phyloP scores from a whole-genome alignment of 2,113 vertebrate genomes.

The Vanacampus margaritifer region DNA sequence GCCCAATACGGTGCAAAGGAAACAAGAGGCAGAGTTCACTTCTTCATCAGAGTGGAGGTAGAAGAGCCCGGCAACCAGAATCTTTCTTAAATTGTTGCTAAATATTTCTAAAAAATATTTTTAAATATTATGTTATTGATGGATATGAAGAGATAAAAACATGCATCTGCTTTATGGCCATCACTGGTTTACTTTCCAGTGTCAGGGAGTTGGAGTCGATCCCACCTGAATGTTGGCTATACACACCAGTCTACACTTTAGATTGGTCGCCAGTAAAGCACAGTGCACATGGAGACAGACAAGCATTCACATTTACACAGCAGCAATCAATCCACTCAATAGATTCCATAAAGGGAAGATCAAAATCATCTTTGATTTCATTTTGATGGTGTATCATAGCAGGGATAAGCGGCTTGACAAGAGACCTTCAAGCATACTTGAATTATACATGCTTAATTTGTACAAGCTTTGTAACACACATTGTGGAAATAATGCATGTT shows the following conservation, averaged over 20 bases:
- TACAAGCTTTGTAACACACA: neutral
- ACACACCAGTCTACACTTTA: neutral
- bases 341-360: neutral
- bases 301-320: neutral
- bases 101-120: neutral
- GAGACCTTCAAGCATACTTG: neutral
- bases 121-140: neutral
- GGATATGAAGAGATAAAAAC: neutral
- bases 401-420: neutral
- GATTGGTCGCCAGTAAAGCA: neutral
- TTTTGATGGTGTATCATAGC: neutral
- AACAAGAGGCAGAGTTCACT: neutral
- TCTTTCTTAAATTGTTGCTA: neutral
- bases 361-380: neutral
- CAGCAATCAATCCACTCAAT: neutral
- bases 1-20: neutral
- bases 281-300: neutral
- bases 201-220: neutral
- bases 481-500: neutral
- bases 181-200: neutral
- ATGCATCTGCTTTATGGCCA: neutral
- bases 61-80: neutral
- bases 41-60: constrained; percentile 52
- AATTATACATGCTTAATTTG: too few relatives aligned
- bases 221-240: neutral